Evolutionary conservation across 2,888 invertebrate species (phyloP).

Genomic region (Drosophila glabriapex): DNA sequence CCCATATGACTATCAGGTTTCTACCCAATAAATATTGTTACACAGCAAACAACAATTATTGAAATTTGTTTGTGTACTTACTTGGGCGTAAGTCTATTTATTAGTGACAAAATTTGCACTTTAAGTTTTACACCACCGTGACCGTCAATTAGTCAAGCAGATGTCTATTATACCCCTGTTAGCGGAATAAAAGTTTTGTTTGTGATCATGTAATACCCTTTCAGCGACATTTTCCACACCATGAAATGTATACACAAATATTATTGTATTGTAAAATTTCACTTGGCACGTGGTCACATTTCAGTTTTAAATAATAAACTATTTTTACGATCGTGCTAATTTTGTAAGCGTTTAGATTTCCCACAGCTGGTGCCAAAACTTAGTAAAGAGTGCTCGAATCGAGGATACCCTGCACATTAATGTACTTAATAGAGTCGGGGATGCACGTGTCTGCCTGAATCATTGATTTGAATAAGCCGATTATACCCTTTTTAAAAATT

Average conservation of each 20-base stretch:
- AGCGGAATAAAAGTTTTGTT: too few species aligned
- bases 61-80: constrained; percentile 15
- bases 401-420: background rate
- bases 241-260: background rate
- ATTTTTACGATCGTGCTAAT: background rate
- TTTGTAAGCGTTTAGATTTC: background rate
- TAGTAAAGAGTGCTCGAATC: background rate
- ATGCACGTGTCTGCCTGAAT: background rate
- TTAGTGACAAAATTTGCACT: constrained; percentile 53
- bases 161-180: constrained; percentile 1
- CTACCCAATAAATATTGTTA: constrained; percentile 1
- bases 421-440: background rate
- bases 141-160: constrained; percentile 17
- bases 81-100: constrained; percentile 30
- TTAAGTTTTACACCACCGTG: constrained; percentile 52
- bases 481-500: background rate
- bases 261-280: background rate
- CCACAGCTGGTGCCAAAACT: constrained; percentile 18
- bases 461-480: background rate
- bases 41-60: constrained; percentile 8
- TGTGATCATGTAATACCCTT: background rate
- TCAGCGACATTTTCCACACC: background rate
- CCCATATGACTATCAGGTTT: background rate
- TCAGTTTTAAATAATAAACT: background rate
- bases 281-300: background rate